Percentiles rank a stretch among this genome's conserved stretches.
phyloP scores from a whole-genome alignment of 2,797 vertebrate genomes.

The Sebastes glaucus region DNA sequence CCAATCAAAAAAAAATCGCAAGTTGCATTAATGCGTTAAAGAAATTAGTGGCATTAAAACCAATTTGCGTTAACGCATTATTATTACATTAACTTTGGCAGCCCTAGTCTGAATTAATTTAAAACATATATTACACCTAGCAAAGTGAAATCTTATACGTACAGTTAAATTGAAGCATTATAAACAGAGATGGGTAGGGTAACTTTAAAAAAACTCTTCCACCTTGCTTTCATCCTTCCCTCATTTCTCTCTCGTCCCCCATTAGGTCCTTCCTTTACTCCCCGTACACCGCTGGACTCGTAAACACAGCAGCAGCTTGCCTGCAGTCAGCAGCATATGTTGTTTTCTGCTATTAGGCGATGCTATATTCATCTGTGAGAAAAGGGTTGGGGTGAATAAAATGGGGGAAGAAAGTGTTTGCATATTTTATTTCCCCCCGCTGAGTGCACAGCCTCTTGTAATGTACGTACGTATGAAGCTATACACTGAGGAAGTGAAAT shows the following conservation, averaged over 20 bases:
- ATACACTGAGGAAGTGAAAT: neutral
- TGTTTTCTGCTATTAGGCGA: constrained; percentile 39
- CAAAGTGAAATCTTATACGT: no score
- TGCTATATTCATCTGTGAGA: constrained; percentile 27
- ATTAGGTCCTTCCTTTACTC: constrained; percentile 1
- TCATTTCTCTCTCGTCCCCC: constrained; percentile 1
- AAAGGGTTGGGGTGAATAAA: constrained; percentile 2
- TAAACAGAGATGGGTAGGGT: no score
- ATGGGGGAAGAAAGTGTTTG: constrained; percentile 5
- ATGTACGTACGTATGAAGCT: constrained; percentile 4
- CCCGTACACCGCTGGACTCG: constrained; percentile 12
- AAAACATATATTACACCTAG: no score
- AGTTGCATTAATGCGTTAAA: no score
- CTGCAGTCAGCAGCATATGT: constrained; percentile 65
- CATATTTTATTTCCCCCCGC: constrained; percentile 28
- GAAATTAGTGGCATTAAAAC: no score
- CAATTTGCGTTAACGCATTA: no score
- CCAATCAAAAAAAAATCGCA: no score
- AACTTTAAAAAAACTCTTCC: neutral
- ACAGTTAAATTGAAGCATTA: no score
- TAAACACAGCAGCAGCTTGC: constrained; percentile 50
- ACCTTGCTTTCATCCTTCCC: neutral
- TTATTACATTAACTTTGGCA: no score
- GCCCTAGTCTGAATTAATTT: no score
- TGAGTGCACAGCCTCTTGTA: neutral